Evolutionary conservation across 1,140 invertebrate genomes (phyloP), one percentile per base, ranked within the genome.

Genomic region (Palaemon carinicauda): DNA sequence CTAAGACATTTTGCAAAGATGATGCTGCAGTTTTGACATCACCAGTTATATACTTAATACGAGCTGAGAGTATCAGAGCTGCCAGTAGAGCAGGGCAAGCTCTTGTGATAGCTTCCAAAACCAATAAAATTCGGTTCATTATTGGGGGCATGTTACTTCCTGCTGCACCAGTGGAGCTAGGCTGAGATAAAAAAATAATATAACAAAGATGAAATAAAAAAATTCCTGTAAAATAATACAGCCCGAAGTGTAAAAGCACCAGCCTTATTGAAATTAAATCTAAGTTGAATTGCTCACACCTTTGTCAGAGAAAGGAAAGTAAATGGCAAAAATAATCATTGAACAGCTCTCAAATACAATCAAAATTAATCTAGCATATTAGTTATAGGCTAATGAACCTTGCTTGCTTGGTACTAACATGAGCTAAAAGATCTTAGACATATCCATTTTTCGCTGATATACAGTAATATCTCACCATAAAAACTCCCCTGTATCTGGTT

Each of bases 31-130:
- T 93, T 88, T 93, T 93, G 9, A 94, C 91, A 90, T 97, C 95
- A 3, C 96, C 96, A 90, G 94, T 94, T 7, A 96, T 92, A 92
- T 96, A 97, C 90, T 95, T 95, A 15, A 96, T 93, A 91, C 96
- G 96, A 0, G 96, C 96, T 74, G 96, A 92, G 14, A 96, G 92
- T 90, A 95, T 95, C 1, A 96, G 91, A 1, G 95, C 95, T 85
- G 94, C 92, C 53, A 94, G 93, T 31, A 97, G 92, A 31, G 96
- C 96, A 19, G 97, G 97, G 91, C 96, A 97, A 29, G 95, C 94
- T 87, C 96, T 94, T 4, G 93, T 93, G 12, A 98, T 91, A 29
- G 94, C 93, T 89, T 96, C 94, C 15, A 98, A 92, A 17, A 97
- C 92, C 56, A 93, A 93, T 17, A 95, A 91, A 90, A 94, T 94